Conservation (phyloP, 2,888 invertebrate species). For the Drosophila neoperkinsi region DNA sequence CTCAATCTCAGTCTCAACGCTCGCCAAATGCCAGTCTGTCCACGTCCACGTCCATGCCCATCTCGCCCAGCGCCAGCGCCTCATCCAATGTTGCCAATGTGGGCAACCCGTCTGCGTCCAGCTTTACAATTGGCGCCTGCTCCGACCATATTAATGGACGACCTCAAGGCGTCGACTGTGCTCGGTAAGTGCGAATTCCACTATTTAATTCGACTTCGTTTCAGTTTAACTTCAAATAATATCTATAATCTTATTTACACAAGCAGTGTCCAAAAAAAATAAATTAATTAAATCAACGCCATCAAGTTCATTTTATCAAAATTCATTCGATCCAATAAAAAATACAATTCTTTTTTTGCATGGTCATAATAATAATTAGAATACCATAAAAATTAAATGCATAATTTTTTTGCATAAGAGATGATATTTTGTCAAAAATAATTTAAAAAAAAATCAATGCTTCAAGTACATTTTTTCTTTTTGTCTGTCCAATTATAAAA, state of each 20-base stretch:
- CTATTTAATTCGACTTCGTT: neutral
- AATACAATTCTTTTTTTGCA: neutral
- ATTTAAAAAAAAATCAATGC: neutral
- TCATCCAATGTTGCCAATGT: constrained; percentile 59
- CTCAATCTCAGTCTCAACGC: constrained; percentile 32
- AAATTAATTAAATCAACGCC: neutral
- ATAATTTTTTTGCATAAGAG: neutral
- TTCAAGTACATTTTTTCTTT: neutral
- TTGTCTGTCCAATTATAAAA: neutral
- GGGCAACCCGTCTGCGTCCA: constrained; percentile 68
- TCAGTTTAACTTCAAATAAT: neutral
- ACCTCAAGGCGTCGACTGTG: constrained; percentile 96
- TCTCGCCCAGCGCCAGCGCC: constrained; percentile 55
- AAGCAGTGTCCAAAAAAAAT: too few relatives aligned
- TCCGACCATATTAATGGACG: constrained; percentile 97
- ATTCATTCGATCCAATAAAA: too few relatives aligned
- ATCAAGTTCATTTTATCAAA: neutral
- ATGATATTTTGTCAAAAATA: neutral
- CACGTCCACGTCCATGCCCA: constrained; percentile 48
- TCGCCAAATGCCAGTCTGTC: constrained; percentile 60
- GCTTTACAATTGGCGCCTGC: constrained; percentile 95
- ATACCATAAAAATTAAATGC: too few relatives aligned
- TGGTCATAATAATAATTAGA: too few relatives aligned
- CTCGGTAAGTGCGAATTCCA: constrained; percentile 84
- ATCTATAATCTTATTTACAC: neutral